Conservation (phyloP, 2,888 invertebrate species). For the Ametastegia equiseti region DNA sequence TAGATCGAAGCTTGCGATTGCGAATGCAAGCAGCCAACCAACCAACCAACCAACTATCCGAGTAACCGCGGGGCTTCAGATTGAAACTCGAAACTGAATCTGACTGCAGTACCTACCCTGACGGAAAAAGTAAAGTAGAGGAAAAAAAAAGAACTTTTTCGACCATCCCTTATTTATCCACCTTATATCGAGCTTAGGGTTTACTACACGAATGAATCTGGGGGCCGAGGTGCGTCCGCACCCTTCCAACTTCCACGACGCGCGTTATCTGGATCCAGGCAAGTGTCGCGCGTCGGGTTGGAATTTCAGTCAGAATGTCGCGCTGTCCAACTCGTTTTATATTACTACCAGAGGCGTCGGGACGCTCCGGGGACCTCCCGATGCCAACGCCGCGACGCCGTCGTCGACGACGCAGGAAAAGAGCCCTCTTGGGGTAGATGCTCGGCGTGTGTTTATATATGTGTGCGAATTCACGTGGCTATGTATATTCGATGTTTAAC, state of each 20-base stretch:
- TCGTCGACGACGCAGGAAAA: background rate
- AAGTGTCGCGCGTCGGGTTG: background rate
- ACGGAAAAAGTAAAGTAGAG: no score
- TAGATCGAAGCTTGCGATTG: conserved; percentile 33
- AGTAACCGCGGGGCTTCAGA: background rate
- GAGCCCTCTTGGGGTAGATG: background rate
- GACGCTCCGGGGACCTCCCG: conserved; percentile 4
- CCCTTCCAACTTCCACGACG: background rate
- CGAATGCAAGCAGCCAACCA: conserved; percentile 21
- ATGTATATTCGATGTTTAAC: conserved; percentile 21
- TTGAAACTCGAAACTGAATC: no score
- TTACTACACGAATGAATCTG: conserved; percentile 1
- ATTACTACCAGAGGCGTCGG: conserved; percentile 14
- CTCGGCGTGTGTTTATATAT: background rate
- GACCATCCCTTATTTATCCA: background rate
- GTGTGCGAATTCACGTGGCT: background rate
- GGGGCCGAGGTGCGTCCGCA: background rate
- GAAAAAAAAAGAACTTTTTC: no score
- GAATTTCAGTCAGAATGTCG: conserved; percentile 39
- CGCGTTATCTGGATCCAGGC: conserved; percentile 1
- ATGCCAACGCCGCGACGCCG: background rate
- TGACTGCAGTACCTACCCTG: no score
- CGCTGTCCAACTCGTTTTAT: conserved; percentile 44
- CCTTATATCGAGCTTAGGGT: conserved; percentile 10
- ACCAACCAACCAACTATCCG: background rate